A percentile compares a stretch with the other conserved stretches of the same genome.
phyloP scores from a whole-genome alignment of 2,797 vertebrate species.

The Sternarchorhynchus goeldii region DNA sequence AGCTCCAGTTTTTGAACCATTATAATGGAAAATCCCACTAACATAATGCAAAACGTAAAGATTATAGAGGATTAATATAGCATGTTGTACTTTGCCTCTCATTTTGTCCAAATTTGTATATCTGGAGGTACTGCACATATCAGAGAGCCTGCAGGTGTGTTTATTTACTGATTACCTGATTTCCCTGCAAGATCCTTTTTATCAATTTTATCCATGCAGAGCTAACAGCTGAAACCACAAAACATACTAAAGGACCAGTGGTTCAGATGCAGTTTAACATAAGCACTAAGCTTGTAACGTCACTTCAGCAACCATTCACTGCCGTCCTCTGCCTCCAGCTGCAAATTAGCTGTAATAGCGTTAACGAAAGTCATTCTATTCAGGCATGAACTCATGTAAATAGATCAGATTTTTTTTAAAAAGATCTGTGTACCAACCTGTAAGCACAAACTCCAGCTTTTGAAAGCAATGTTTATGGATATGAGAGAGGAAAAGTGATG shows the following conservation, averaged over 20 bases:
- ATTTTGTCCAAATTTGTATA: neutral
- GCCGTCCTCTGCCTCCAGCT: constrained; percentile 14
- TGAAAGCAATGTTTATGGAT: neutral
- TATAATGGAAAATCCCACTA: neutral
- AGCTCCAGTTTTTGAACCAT: neutral
- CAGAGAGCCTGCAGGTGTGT: neutral
- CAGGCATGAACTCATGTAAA: neutral
- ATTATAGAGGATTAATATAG: neutral
- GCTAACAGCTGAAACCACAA: neutral
- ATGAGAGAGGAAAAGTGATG: neutral
- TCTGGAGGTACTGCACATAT: constrained; percentile 7
- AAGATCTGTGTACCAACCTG: neutral
- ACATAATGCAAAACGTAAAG: neutral
- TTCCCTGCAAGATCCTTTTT: neutral
- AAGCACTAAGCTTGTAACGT: neutral
- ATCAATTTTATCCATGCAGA: neutral
- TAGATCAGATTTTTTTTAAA: neutral
- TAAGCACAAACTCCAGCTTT: neutral
- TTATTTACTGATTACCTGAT: constrained; percentile 4
- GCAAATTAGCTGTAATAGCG: constrained; percentile 13
- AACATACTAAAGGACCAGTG: neutral
- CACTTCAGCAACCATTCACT: constrained; percentile 12
- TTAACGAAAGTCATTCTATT: constrained; percentile 13
- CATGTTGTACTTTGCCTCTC: neutral
- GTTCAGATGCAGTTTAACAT: constrained; percentile 1